These are phyloP conservation scores for Drosophila mimica DNA, from an alignment of 2,888 invertebrate genomes.

Conservation along the genomic window DNA sequence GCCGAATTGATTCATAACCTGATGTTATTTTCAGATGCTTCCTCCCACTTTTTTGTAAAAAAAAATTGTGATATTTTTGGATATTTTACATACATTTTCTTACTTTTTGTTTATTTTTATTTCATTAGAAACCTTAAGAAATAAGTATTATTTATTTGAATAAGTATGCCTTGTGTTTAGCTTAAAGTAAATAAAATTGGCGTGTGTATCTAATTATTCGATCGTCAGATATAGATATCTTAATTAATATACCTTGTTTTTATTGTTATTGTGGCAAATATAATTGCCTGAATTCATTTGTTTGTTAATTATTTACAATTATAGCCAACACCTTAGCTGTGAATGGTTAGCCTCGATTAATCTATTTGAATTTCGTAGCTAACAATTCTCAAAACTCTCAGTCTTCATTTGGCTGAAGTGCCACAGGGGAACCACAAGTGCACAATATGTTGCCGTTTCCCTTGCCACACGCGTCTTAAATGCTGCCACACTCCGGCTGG, in stretches of 20 bases:
- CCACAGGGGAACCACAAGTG: neutral
- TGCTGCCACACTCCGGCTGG: slow-evolving; percentile 3
- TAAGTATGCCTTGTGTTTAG: neutral
- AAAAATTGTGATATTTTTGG: neutral
- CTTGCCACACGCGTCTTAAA: slow-evolving; percentile 16
- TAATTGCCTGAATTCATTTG: no score
- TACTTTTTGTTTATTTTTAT: neutral
- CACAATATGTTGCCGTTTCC: slow-evolving; percentile 14
- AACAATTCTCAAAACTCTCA: slow-evolving; percentile 1
- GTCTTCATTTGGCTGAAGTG: neutral
- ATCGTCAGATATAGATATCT: neutral
- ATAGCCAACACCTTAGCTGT: no score
- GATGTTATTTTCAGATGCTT: neutral
- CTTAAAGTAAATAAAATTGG: neutral
- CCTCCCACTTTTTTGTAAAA: neutral
- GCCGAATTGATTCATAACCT: slow-evolving; percentile 30
- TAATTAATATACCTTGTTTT: neutral
- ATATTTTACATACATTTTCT: neutral
- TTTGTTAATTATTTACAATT: neutral
- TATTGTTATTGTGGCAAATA: neutral
- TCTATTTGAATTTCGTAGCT: neutral
- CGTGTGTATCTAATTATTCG: neutral
- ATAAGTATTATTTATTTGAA: neutral
- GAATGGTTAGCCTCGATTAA: neutral
- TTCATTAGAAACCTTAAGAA: neutral